Percentiles rank a stretch among this genome's conserved stretches.
These are phyloP conservation scores for Xenopus tropicalis DNA, from an alignment of 2,113 vertebrate species.

Conservation along the genomic window UCB_Xtro_10.0 CM004443.2:187146001-187146500, in stretches of 20 bases:
- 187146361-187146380: conserved; percentile 3
- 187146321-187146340: conserved; percentile 31
- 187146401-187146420: conserved; percentile 30
- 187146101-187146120: neutral
- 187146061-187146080: too few species aligned
- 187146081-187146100: neutral
- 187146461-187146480: neutral
- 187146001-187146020: too few species aligned
- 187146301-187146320: conserved; percentile 23
- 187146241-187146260: conserved; percentile 29
- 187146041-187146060: too few species aligned
- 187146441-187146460: conserved; percentile 34
- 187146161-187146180: neutral
- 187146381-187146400: conserved; percentile 46
- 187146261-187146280: conserved; percentile 20
- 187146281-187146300: conserved; percentile 8
- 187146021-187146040: too few species aligned
- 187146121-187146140: neutral
- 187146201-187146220: neutral
- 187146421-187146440: conserved; percentile 43
- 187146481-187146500: conserved; percentile 2
- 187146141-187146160: neutral
- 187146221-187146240: conserved; percentile 14
- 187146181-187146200: neutral
- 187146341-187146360: conserved; percentile 36